Evolutionary conservation across 2,888 invertebrate species (phyloP).

Genomic region (Polydrusus pterygomalis): DNA sequence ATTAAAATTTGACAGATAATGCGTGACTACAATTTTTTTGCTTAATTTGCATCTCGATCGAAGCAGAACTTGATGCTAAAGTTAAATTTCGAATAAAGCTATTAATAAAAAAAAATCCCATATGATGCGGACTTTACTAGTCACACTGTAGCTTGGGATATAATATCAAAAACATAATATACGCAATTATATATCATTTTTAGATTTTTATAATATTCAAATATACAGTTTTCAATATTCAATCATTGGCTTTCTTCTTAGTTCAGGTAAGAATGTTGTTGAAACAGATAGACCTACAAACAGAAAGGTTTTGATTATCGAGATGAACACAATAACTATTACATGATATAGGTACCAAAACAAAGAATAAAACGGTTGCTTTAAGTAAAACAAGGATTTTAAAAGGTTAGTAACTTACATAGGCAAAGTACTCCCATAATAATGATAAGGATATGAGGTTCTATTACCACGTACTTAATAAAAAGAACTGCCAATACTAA

Average conservation of each 20-base stretch:
- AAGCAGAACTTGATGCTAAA: too few relatives aligned
- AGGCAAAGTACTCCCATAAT: slow-evolving; percentile 41
- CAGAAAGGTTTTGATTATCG: neutral
- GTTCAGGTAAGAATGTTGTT: slow-evolving; percentile 44
- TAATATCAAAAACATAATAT: too few relatives aligned
- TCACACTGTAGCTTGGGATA: too few relatives aligned
- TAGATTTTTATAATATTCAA: neutral
- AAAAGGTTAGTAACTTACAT: slow-evolving; percentile 31
- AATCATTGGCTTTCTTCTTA: slow-evolving; percentile 41
- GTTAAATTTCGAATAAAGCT: too few relatives aligned
- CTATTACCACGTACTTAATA: slow-evolving; percentile 32
- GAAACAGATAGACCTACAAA: slow-evolving; percentile 48
- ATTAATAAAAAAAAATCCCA: too few relatives aligned
- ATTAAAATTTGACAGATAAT: too few relatives aligned
- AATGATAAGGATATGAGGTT: slow-evolving; percentile 20
- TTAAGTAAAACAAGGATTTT: neutral
- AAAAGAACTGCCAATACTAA: slow-evolving; percentile 34
- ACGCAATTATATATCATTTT: neutral
- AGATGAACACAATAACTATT: too few relatives aligned
- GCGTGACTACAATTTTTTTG: too few relatives aligned
- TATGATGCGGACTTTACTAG: too few relatives aligned
- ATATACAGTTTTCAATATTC: slow-evolving; percentile 41
- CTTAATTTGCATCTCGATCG: too few relatives aligned
- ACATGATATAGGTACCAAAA: too few relatives aligned
- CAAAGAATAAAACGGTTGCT: too few relatives aligned